Base-by-base conservation (phyloP, 2,888 invertebrate genomes). In the Lasioglossum morio region DNA sequence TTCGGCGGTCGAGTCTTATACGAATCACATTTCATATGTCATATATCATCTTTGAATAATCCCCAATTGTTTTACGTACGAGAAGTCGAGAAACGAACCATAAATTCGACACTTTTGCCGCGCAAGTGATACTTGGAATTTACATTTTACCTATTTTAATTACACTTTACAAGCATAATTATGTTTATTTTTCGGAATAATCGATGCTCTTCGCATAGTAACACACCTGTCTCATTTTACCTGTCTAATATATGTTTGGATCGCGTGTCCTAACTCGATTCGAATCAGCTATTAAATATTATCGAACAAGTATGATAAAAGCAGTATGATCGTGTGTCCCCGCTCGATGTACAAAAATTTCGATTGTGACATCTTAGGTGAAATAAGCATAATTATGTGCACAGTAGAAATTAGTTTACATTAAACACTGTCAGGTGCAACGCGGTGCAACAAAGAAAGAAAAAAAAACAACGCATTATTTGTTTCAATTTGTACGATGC, bases 371-470 rank as follows among this genome's bases (percentile, higher is more conserved):
- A 37, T 40, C 19, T 46, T n/a, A 40, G 37, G n/a, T 53, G 23
- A 70, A 75, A 75, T 86, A 66, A 78, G 27, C 86, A 77, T 85
- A 77, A 74, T 81, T 77, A 48, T 76, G 40, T 66, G 72, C 19
- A 60, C 43, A 10, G 34, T 77, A 43, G 16, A 85, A 57, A 43
- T 30, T 86, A 75, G 40, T 86, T 86, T 86, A 72, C 37, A 78
- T 81, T 72, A 86, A 77, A 74, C 70, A 66, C 48, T 30, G 4
- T 76, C 74, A 72, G 30, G 2, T 66, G 43, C 23, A 48, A 74
- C n/a, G 19, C 19, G 30, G 37, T 16, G 27, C 34, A 23, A 72
- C 30, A 72, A 43, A 16, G 2, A 19, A 34, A 66, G 72, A 30
- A 53, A 48, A 46, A 72, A 43, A 43, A 43, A 12, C 0, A 43